Evolutionary conservation across 2,888 invertebrate species (phyloP).

Genomic region (Heliconius erato): DNA sequence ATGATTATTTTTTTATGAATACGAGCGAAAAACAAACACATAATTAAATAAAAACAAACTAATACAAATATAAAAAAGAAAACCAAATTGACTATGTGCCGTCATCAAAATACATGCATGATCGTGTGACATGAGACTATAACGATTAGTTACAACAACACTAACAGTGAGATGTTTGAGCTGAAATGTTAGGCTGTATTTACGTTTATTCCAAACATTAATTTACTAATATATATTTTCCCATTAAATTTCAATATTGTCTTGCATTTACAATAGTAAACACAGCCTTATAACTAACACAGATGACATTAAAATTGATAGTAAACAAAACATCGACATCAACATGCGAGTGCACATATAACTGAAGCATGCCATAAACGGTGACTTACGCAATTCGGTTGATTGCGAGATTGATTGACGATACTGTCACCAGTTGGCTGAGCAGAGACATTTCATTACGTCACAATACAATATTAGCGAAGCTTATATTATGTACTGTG

Average conservation of each 20-base stretch:
- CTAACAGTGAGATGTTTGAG: constrained; percentile 39
- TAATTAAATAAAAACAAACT: constrained; percentile 51
- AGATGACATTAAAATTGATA: constrained; percentile 49
- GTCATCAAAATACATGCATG: constrained; percentile 40
- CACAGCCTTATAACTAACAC: constrained; percentile 56
- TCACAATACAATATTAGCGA: constrained; percentile 80
- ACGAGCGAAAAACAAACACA: constrained; percentile 45
- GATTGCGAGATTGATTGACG: constrained; percentile 96
- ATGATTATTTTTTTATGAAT: constrained; percentile 9
- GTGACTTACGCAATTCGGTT: constrained; percentile 96
- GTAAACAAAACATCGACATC: constrained; percentile 64
- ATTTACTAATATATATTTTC: not conserved
- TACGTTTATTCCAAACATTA: constrained; percentile 24
- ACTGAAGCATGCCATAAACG: constrained; percentile 60
- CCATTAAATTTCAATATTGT: not conserved
- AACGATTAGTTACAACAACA: constrained; percentile 37
- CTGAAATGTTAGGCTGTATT: constrained; percentile 39
- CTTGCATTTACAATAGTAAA: constrained; percentile 45
- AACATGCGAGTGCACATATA: constrained; percentile 69
- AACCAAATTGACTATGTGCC: constrained; percentile 53
- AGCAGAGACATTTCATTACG: constrained; percentile 85
- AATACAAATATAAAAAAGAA: constrained; percentile 58
- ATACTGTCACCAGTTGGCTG: constrained; percentile 97
- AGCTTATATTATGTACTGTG: constrained; percentile 59
- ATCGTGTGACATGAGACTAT: constrained; percentile 41